Conservation (phyloP, 2,113 vertebrate genomes). For the Strigops habroptila region DNA sequence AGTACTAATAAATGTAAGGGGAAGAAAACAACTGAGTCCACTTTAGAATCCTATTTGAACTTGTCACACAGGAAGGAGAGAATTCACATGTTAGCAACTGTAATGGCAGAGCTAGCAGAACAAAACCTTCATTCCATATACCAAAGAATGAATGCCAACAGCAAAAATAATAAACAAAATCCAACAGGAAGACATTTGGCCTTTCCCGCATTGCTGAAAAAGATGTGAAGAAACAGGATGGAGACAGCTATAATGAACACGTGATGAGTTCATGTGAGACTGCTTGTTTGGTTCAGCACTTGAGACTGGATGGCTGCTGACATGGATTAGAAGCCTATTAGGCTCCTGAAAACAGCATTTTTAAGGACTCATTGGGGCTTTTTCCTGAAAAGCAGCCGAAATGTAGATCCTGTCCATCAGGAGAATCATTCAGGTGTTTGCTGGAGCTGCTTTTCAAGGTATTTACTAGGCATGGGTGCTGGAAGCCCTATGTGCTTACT, state of each 20-base stretch:
- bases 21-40: neutral
- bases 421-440: neutral
- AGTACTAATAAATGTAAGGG: neutral
- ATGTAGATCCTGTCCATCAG: neutral
- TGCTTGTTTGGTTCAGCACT: neutral
- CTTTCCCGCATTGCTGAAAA: neutral
- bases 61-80: neutral
- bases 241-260: neutral
- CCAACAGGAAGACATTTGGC: neutral
- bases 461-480: neutral
- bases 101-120: neutral
- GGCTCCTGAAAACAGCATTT: neutral
- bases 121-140: neutral
- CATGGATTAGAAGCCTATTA: neutral
- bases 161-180: neutral
- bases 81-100: neutral
- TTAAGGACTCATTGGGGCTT: neutral
- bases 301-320: neutral
- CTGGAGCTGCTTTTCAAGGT: neutral
- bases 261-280: neutral
- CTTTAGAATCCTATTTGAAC: neutral
- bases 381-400: neutral
- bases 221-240: neutral
- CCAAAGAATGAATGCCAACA: neutral
- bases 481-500: neutral